Evolutionary conservation across 2,888 invertebrate genomes (phyloP).

Genomic region (Papilio protenor): DNA sequence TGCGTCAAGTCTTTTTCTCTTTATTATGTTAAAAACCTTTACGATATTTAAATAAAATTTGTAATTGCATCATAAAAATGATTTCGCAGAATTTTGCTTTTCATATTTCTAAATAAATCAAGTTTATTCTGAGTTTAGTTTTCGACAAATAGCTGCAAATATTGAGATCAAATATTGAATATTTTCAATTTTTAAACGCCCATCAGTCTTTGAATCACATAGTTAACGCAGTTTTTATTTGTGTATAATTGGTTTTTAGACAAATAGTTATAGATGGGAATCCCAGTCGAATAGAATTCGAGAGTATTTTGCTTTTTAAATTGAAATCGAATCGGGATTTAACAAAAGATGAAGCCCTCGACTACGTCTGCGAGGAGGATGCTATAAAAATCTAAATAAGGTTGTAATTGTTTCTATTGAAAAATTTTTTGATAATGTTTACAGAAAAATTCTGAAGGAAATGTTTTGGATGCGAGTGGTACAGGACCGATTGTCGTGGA

Average conservation of each 20-base stretch:
- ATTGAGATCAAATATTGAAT: not conserved
- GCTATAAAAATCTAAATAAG: too few relatives aligned
- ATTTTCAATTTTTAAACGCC: not conserved
- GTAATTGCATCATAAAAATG: too few relatives aligned
- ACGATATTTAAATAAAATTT: too few relatives aligned
- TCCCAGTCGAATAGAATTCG: not conserved
- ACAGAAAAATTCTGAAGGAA: too few relatives aligned
- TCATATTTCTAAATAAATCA: not conserved
- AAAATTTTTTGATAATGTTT: too few relatives aligned
- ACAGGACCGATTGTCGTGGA: too few relatives aligned
- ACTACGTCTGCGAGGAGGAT: not conserved
- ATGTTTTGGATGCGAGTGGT: too few relatives aligned
- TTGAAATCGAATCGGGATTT: not conserved
- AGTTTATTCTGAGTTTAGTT: not conserved
- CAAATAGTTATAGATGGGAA: not conserved
- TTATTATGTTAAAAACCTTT: too few relatives aligned
- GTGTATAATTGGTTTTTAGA: not conserved
- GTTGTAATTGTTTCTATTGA: too few relatives aligned
- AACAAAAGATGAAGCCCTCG: not conserved
- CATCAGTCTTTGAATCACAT: not conserved
- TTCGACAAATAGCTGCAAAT: not conserved
- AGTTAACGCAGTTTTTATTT: not conserved
- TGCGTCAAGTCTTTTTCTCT: too few relatives aligned
- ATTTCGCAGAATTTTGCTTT: not conserved
- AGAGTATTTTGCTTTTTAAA: not conserved